Evolutionary conservation across 2,113 vertebrate genomes (phyloP), one percentile per base, ranked within the genome.

Genomic region (Oncorhynchus nerka): DNA sequence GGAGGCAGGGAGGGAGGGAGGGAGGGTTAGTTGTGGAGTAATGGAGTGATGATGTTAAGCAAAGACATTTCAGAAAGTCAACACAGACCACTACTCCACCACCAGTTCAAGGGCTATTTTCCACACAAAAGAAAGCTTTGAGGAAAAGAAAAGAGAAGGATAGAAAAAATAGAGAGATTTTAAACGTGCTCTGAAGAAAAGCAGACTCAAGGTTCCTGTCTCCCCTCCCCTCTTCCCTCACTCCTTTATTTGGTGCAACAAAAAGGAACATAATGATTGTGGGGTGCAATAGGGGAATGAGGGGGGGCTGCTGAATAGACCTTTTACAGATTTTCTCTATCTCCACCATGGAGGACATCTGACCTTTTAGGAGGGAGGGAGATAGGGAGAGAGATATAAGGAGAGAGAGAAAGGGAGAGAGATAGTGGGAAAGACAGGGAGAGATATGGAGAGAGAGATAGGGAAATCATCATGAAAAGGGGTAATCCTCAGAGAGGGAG

Each of bases 291-390:
- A 73, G 92, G 94, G 93, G 93, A 92, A 93, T 15, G 72, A n/a
- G 32, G 39, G 72, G 39, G 72, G 87, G 90, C 72, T 93, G 93
- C 92, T 95, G 95, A 96, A 97, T 94, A 95, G 93, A 91, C 94
- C 94, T 97, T 97, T 95, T 88, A 77, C 89, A 93, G 95, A 94
- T 94, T 92, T 93, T 82, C 92, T 94, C 94, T 94, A 93, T 90
- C 94, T 93, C 94, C 89, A 94, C 96, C 95, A 94, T 95, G 94
- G 95, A 96, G 95, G 94, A 96, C 95, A 95, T 94, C 95, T 97
- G 96, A 98, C 97, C 97, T 98, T 97, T 97, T 94, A 94, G 95
- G 95, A 91, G 87, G 83, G 84, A 84, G 87, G 74, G 83, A 75
- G 85, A 76, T 79, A 81, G 81, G 83, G 83, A 82, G 67, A 83